A percentile compares a stretch with the other conserved stretches of the same genome.
Evolutionary conservation across 2,888 invertebrate species (phyloP).

Genomic region (Zeuzera pyrina): DNA sequence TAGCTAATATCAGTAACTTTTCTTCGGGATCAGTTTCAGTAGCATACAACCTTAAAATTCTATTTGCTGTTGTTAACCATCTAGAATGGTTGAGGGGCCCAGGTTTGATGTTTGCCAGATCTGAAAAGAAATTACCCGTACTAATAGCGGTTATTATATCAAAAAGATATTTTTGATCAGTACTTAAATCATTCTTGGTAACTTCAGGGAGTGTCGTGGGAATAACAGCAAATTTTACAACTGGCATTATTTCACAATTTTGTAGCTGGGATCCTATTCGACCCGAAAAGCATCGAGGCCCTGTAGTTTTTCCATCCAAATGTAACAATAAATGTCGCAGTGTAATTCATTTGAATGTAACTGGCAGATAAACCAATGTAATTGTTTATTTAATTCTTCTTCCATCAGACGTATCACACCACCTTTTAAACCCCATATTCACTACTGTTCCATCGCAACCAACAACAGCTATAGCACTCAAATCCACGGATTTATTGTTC

Average conservation of each 20-base stretch:
- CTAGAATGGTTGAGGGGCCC: constrained; percentile 9
- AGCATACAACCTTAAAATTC: constrained; percentile 8
- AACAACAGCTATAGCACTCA: neutral
- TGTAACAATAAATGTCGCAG: constrained; percentile 5
- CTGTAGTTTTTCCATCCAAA: constrained; percentile 5
- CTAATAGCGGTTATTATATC: constrained; percentile 8
- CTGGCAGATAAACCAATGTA: constrained; percentile 1
- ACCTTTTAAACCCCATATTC: neutral
- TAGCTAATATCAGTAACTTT: constrained; percentile 7
- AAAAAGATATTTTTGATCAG: constrained; percentile 11
- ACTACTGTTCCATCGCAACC: neutral
- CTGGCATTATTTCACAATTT: constrained; percentile 1
- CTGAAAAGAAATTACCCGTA: constrained; percentile 9
- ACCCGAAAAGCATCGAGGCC: neutral
- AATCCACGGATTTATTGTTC: neutral
- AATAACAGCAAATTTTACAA: neutral
- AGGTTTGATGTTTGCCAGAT: constrained; percentile 11
- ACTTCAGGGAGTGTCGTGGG: constrained; percentile 1
- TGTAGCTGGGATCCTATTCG: too few species aligned
- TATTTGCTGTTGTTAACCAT: constrained; percentile 11
- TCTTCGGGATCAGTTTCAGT: constrained; percentile 4
- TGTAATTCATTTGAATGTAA: constrained; percentile 7
- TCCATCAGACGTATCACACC: neutral
- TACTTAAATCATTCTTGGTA: constrained; percentile 6
- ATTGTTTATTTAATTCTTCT: neutral